Evolutionary conservation across 2,888 invertebrate genomes (phyloP), one percentile per base, ranked within the genome.

Genomic region (Drosophila rellima): DNA sequence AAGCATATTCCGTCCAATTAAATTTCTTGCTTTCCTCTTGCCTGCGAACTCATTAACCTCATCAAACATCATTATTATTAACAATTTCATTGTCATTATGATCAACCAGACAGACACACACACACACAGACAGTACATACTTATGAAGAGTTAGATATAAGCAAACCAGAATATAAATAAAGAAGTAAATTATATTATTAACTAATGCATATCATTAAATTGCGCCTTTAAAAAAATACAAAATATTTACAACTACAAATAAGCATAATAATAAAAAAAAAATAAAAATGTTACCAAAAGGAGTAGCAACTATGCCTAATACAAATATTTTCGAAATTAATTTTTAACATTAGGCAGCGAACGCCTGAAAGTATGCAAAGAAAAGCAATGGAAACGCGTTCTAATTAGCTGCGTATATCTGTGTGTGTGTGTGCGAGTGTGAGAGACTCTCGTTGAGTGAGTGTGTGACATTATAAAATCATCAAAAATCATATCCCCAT

Each of bases 191-290:
- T 80, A 74, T 84, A 85, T 80, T 81, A 73, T 80, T 55, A 55
- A 90, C 89, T 91, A 91, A 92, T 91, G 91, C 92, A 92, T 91
- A 92, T 92, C 92, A 92, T 90, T 83, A 89, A 86, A 89, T 90
- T 91, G 92, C 92, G 92, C 92, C 92, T 92, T 92, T 90, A 82
- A 78, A 74, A 64, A 69, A 70, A 69, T 72, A 72, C 74, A 69
- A 70, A 79, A 78, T 81, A 80, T 85, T 86, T 87, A 82, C 82
- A 80, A 85, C 59, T 80, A 82, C 52, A 74, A 80, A 60, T 88
- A 87, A 87, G 83, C 78, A 81, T 66, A 64, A 64, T 44, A 63
- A 69, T 62, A 62, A 71, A 56, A 45, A 75, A 70, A 74, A 78
- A 39, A 51, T n/a, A 47, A 64, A 67, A 17, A 60, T 54, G 37